Conservation (phyloP, 2,888 invertebrate genomes). For the Erebia ligea region DNA sequence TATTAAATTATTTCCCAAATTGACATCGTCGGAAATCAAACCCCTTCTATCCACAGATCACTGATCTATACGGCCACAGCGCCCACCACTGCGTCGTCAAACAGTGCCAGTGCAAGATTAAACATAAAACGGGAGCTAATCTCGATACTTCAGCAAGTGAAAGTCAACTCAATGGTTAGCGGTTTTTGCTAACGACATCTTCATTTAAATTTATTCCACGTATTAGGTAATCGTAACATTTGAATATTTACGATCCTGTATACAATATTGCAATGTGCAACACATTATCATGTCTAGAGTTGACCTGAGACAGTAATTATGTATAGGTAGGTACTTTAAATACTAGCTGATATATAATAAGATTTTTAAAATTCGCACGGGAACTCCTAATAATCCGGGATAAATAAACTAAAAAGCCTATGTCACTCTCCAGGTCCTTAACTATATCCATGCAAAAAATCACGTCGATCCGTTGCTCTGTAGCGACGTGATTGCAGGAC, state of each 20-base stretch:
- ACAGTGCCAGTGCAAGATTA: background rate
- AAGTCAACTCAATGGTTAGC: conserved; percentile 46
- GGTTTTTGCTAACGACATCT: conserved; percentile 43
- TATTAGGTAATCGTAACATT: conserved; percentile 32
- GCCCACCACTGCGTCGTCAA: background rate
- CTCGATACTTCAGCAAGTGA: conserved; percentile 41
- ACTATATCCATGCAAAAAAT: too few species aligned
- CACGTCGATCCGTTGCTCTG: too few species aligned
- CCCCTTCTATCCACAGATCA: too few species aligned
- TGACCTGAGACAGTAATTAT: background rate
- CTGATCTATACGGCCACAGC: too few species aligned
- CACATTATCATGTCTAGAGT: background rate
- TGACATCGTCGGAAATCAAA: too few species aligned
- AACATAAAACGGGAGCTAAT: conserved; percentile 29
- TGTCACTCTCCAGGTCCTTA: too few species aligned
- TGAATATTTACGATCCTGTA: conserved; percentile 15
- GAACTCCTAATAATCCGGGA: too few species aligned
- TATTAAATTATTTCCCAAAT: too few species aligned
- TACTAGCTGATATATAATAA: too few species aligned
- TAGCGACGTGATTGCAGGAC: too few species aligned
- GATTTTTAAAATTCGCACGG: background rate
- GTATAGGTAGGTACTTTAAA: background rate
- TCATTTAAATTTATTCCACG: conserved; percentile 35
- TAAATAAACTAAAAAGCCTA: too few species aligned
- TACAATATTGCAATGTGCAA: conserved; percentile 14